Evolutionary conservation across 2,113 vertebrate species (phyloP).

Genomic region (Rhinichthys klamathensis): DNA sequence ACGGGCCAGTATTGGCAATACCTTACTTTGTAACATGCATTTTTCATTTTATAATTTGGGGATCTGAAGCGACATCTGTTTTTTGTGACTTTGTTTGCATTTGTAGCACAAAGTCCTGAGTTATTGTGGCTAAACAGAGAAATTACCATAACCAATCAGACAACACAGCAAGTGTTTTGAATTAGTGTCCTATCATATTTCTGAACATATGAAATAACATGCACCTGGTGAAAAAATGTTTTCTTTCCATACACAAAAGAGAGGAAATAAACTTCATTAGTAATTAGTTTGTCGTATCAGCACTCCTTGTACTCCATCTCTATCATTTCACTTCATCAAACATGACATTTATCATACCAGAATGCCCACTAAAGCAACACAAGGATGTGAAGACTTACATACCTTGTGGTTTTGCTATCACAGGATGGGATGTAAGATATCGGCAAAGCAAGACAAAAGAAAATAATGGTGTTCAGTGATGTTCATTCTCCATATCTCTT

Average conservation of each 20-base stretch:
- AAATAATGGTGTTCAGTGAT: constrained; percentile 2
- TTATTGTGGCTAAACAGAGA: constrained; percentile 72
- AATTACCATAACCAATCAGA: constrained; percentile 77
- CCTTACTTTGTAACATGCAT: constrained; percentile 46
- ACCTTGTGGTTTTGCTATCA: constrained; percentile 67
- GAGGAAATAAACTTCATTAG: constrained; percentile 25
- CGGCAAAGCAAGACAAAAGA: constrained; percentile 57
- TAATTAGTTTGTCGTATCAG: constrained; percentile 45
- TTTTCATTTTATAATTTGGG: constrained; percentile 58
- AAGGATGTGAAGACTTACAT: constrained; percentile 64
- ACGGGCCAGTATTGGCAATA: constrained; percentile 30
- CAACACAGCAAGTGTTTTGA: constrained; percentile 74
- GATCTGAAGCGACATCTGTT: constrained; percentile 71
- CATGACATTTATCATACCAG: constrained; percentile 62
- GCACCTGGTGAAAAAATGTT: constrained; percentile 68
- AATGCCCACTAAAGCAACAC: constrained; percentile 63
- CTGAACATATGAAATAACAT: constrained; percentile 63
- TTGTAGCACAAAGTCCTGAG: constrained; percentile 61
- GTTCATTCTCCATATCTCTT: not conserved
- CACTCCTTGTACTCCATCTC: constrained; percentile 12
- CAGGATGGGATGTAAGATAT: constrained; percentile 66
- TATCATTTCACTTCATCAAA: constrained; percentile 46
- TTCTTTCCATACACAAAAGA: constrained; percentile 60
- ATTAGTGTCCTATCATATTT: constrained; percentile 71
- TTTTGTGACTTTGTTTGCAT: constrained; percentile 67